Evolutionary conservation across 2,113 vertebrate genomes (phyloP).

Genomic region (Lipotes vexillifer): DNA sequence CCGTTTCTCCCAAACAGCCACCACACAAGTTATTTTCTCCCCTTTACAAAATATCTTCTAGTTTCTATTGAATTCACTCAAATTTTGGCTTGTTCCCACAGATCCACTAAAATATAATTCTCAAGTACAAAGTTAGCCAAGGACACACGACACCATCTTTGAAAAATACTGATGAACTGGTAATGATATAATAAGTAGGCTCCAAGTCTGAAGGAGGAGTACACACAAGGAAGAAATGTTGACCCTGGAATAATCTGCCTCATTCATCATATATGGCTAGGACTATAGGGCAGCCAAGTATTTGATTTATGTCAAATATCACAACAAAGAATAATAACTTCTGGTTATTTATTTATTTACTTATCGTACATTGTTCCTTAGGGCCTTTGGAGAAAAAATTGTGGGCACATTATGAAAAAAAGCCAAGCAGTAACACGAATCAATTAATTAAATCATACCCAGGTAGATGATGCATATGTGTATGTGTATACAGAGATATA

Average conservation of each 20-base stretch:
- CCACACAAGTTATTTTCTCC: neutral
- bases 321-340: conserved; percentile 1
- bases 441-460: neutral
- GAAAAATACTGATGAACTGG: neutral
- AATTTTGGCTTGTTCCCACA: neutral
- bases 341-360: neutral
- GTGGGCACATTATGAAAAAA: neutral
- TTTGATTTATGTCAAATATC: conserved; percentile 28
- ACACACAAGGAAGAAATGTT: neutral
- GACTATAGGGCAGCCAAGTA: neutral
- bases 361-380: neutral
- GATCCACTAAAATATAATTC: neutral
- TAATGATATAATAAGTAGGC: neutral
- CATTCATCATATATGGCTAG: conserved; percentile 2
- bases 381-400: neutral
- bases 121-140: neutral
- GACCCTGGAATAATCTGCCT: neutral
- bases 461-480: neutral
- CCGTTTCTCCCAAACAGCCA: neutral
- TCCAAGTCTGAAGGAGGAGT: neutral
- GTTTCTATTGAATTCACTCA: neutral
- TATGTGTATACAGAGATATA: neutral
- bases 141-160: neutral
- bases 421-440: neutral
- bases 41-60: neutral